These are phyloP conservation scores for Calliopum simillimum DNA, from an alignment of 2,888 invertebrate genomes.

Conservation along the genomic window DNA sequence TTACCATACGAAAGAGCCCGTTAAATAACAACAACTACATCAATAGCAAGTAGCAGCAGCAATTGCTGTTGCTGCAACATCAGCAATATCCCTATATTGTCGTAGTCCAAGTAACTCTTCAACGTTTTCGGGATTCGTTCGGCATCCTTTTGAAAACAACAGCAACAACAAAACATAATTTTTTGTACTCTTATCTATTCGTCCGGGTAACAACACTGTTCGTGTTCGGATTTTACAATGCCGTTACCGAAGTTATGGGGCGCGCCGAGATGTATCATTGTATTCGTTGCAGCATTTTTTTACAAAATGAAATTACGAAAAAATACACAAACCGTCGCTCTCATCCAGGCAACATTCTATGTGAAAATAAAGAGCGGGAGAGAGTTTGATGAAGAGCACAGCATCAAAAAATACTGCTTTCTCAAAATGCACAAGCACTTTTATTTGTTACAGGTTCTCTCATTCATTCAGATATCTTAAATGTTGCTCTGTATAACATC, in stretches of 20 bases:
- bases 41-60: not conserved
- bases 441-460: too few species aligned
- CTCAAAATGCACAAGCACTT: too few species aligned
- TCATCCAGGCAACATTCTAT: not conserved
- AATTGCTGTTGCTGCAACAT: not conserved
- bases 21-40: slow-evolving; percentile 4
- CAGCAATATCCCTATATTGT: slow-evolving; percentile 3
- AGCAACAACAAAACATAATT: not conserved
- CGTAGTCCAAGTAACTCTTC: slow-evolving; percentile 14
- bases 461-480: too few species aligned
- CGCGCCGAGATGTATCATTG: slow-evolving; percentile 18
- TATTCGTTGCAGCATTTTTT: not conserved
- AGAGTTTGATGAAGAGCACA: too few species aligned
- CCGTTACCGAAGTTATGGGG: slow-evolving; percentile 20
- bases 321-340: not conserved
- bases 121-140: slow-evolving; percentile 3
- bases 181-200: slow-evolving; percentile 1
- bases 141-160: not conserved
- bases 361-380: too few species aligned
- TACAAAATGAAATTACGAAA: not conserved
- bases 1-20: not conserved
- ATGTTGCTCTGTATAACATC: too few species aligned
- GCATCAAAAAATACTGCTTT: too few species aligned
- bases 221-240: too few species aligned
- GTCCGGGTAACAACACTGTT: too few species aligned